phyloP scores from a whole-genome alignment of 2,888 invertebrate genomes.

The Eucera pruinosa region DNA sequence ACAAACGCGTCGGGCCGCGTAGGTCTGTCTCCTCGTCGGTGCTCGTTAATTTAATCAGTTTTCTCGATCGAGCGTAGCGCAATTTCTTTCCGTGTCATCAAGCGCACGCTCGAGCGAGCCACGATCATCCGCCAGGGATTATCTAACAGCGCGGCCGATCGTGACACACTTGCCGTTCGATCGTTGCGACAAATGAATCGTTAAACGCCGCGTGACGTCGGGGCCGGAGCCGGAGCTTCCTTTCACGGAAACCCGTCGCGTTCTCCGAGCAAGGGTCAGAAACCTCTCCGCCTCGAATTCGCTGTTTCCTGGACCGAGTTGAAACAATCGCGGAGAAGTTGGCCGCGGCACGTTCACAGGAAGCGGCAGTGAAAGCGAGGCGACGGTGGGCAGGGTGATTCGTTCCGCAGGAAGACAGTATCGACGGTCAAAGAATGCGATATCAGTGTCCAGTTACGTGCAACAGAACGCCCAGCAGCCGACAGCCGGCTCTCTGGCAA shows the following conservation, averaged over 20 bases:
- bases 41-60: background rate
- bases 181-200: constrained; percentile 17
- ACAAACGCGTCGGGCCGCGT: background rate
- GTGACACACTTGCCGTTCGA: constrained; percentile 24
- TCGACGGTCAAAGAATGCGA: constrained; percentile 63
- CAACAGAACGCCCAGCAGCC: constrained; percentile 36
- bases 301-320: constrained; percentile 32
- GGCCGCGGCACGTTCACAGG: background rate
- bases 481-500: constrained; percentile 6
- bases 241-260: background rate
- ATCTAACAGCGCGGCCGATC: constrained; percentile 26
- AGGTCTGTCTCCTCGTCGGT: no score
- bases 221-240: constrained; percentile 16
- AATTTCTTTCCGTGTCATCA: constrained; percentile 5
- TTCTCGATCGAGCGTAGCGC: background rate
- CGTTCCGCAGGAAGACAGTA: constrained; percentile 50
- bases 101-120: background rate
- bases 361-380: constrained; percentile 79
- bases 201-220: background rate
- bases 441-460: constrained; percentile 76
- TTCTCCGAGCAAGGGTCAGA: background rate
- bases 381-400: constrained; percentile 50
- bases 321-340: constrained; percentile 28
- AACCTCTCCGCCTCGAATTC: background rate
- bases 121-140: constrained; percentile 6